Base-by-base conservation (phyloP, 2,888 invertebrate genomes). In the Nomada ruficornis region DNA sequence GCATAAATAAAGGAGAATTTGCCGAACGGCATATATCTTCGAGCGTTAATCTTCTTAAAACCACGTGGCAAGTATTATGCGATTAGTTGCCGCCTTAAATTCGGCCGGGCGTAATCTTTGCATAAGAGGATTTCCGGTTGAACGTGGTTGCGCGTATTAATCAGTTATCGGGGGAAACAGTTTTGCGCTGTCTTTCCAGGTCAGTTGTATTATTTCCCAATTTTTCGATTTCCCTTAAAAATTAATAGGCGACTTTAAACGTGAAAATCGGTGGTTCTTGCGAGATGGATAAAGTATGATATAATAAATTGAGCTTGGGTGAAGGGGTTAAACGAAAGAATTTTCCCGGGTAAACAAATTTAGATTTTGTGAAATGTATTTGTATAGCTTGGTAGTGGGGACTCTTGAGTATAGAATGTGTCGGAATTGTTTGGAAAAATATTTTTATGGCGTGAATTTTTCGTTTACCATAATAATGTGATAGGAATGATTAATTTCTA, bases 41-140 rank as follows among this genome's bases (percentile, higher is more conserved):
- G 69, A 26, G 65, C 72, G 74, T 82, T 86, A 86, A 86, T 86
- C 85, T 86, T 69, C 85, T 80, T 85, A 86, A 86, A 86, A 80
- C 77, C 72, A 52, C 55, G 74, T 65, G 74, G 68, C 77, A 64
- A 85, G 80, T 62, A 80, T 84, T 82, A 82, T 72, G 73, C 77
- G 85, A 85, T 85, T 85, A 85, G 80, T 75, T 60, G 77, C 60
- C 44, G 47, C 85, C 68, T 85, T 80, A 82, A 86, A 86, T 82
- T 85, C 52, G 70, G 11, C 13, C 75, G 36, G 23, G 62, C 79
- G 82, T 82, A 82, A 84, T 80, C 84, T 82, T 80, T 69, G 36
- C 59, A 18, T 78, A 83, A 77, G 83, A 71, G 70, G 77, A 77
- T 83, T 77, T 57, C 13, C 20, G 67, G 42, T 59, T 18, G 54